These are phyloP conservation scores for Habroteleia sp. DNA, from an alignment of 2,888 invertebrate genomes.

Conservation along the genomic window DNA sequence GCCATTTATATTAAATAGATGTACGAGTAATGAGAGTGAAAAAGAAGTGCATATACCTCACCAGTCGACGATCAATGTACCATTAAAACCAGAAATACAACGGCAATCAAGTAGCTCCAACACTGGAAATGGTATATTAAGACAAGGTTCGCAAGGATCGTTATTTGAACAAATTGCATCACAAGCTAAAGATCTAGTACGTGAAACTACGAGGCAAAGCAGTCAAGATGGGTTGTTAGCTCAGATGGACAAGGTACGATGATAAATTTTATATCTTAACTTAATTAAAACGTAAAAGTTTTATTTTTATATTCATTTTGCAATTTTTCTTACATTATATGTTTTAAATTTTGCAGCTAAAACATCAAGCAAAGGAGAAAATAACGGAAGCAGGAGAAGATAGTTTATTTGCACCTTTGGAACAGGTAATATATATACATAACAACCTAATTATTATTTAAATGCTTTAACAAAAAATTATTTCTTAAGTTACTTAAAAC, in stretches of 20 bases:
- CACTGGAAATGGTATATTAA: constrained; percentile 80
- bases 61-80: constrained; percentile 57
- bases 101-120: constrained; percentile 70
- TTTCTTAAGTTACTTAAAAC: too few species aligned
- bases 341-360: too few species aligned
- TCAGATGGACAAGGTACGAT: constrained; percentile 92
- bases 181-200: constrained; percentile 93
- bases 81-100: constrained; percentile 47
- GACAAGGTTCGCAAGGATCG: constrained; percentile 92
- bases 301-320: constrained; percentile 4
- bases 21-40: constrained; percentile 70
- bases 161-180: constrained; percentile 93
- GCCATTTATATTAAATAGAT: too few species aligned
- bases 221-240: constrained; percentile 94
- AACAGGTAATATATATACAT: constrained; percentile 85
- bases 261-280: not conserved
- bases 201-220: constrained; percentile 93
- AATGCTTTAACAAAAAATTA: too few species aligned
- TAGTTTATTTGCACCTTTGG: constrained; percentile 89
- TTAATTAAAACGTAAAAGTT: not conserved
- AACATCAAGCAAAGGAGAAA: constrained; percentile 85
- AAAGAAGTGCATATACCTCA: constrained; percentile 66
- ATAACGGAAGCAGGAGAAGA: constrained; percentile 87
- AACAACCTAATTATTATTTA: too few species aligned
- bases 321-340: constrained; percentile 23